A percentile compares a stretch with the other conserved stretches of the same genome.
These are phyloP conservation scores for Equus przewalskii DNA, from an alignment of 2,113 vertebrate genomes.

Conservation along the genomic window DNA sequence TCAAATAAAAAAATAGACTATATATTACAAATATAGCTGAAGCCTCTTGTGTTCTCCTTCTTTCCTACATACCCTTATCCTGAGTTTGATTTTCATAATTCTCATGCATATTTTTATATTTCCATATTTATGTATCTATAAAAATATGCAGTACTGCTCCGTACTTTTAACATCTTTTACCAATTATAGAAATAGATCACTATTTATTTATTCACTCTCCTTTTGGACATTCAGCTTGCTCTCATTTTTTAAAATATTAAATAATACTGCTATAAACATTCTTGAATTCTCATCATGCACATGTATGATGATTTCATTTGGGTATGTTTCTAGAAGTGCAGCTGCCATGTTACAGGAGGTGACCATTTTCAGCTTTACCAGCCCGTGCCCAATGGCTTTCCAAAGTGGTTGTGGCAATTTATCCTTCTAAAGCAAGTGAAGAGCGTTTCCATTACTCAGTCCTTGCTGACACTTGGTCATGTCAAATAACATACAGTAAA, in stretches of 20 bases:
- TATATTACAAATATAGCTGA: neutral
- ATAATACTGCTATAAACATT: neutral
- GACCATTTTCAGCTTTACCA: neutral
- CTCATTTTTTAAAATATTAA: neutral
- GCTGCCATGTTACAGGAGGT: neutral
- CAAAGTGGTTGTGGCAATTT: neutral
- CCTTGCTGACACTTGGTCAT: neutral
- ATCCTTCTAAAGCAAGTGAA: neutral
- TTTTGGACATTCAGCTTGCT: neutral
- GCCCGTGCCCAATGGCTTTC: neutral
- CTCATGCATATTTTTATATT: neutral
- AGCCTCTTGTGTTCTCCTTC: neutral
- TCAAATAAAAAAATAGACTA: neutral
- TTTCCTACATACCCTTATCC: neutral
- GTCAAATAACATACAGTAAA: neutral
- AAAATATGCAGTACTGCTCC: neutral
- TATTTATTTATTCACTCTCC: neutral
- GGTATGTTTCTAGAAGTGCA: neutral
- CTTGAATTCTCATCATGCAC: neutral
- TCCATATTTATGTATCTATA: neutral
- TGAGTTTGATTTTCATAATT: neutral
- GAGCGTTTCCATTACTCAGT: neutral
- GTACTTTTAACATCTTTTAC: neutral
- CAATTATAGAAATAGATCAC: neutral
- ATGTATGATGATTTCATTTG: neutral